Evolutionary conservation across 2,888 invertebrate species (phyloP).

Genomic region (Neoaliturus tenellus): DNA sequence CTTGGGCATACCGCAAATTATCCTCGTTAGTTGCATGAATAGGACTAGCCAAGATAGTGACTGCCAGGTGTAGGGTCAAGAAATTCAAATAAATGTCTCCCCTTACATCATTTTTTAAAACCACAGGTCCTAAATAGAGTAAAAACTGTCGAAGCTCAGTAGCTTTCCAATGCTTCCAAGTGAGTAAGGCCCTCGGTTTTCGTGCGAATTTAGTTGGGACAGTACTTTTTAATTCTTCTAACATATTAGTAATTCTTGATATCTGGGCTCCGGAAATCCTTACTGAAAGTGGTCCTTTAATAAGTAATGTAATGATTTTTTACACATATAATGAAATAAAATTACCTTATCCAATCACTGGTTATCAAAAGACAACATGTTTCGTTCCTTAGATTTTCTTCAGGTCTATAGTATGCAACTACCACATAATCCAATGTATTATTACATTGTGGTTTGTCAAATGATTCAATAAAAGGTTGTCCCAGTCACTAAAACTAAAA

Average conservation of each 20-base stretch:
- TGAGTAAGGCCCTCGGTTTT: slow-evolving; percentile 65
- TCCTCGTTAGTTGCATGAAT: neutral
- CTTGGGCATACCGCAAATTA: slow-evolving; percentile 62
- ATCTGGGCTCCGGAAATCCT: slow-evolving; percentile 26
- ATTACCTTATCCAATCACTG: too few species aligned
- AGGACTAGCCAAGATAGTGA: slow-evolving; percentile 63
- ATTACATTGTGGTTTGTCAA: too few species aligned
- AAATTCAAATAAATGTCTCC: slow-evolving; percentile 65
- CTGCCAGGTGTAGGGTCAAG: slow-evolving; percentile 63
- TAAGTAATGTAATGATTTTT: slow-evolving; percentile 67
- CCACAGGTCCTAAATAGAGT: slow-evolving; percentile 67
- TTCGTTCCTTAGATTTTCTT: too few species aligned
- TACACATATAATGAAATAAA: too few species aligned
- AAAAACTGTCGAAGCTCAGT: slow-evolving; percentile 68
- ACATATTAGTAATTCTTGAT: neutral
- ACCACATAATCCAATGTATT: too few species aligned
- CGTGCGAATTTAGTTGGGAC: slow-evolving; percentile 66
- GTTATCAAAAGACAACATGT: too few species aligned
- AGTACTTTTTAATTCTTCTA: slow-evolving; percentile 38
- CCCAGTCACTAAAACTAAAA: too few species aligned
- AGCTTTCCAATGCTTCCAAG: slow-evolving; percentile 68
- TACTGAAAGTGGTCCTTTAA: slow-evolving; percentile 61
- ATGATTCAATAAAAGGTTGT: too few species aligned
- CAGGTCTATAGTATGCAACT: too few species aligned
- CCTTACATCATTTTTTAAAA: slow-evolving; percentile 62